phyloP scores from a whole-genome alignment of 1,140 invertebrate genomes.

The Polyergus mexicanus region DNA sequence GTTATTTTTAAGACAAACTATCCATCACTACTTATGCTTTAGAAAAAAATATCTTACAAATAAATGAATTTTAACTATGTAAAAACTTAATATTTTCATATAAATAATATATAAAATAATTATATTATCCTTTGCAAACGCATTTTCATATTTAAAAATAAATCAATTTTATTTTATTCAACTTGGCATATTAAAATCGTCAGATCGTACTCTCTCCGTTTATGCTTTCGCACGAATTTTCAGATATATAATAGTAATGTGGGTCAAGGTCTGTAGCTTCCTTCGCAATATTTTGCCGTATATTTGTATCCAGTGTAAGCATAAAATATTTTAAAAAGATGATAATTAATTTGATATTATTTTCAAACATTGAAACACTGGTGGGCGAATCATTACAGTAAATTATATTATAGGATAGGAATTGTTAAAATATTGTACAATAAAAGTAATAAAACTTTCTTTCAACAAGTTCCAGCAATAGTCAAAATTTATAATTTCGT shows the following conservation, averaged over 20 bases:
- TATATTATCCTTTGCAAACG: not conserved
- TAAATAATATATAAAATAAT: not conserved
- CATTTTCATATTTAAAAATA: not conserved
- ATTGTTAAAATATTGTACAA: not conserved
- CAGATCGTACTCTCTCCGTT: not conserved
- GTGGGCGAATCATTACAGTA: not conserved
- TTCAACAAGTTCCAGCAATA: not conserved
- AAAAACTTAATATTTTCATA: not conserved
- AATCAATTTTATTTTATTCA: not conserved
- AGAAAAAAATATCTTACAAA: not conserved
- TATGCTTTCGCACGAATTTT: constrained; percentile 14
- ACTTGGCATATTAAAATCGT: not conserved
- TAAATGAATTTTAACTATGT: not conserved
- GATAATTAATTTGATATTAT: constrained; percentile 11
- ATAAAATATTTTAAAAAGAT: constrained; percentile 7
- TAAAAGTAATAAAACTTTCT: not conserved
- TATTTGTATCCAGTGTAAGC: not conserved
- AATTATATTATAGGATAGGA: not conserved
- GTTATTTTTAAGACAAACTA: not conserved
- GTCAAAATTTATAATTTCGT: constrained; percentile 1
- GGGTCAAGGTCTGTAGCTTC: constrained; percentile 34
- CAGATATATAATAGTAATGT: not conserved
- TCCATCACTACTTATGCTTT: not conserved
- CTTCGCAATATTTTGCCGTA: constrained; percentile 4
- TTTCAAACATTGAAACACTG: not conserved